Percentiles rank a stretch among this genome's conserved stretches.
These are phyloP conservation scores for Hyperopisus bebe DNA, from an alignment of 2,113 vertebrate genomes.

Conservation along the genomic window DNA sequence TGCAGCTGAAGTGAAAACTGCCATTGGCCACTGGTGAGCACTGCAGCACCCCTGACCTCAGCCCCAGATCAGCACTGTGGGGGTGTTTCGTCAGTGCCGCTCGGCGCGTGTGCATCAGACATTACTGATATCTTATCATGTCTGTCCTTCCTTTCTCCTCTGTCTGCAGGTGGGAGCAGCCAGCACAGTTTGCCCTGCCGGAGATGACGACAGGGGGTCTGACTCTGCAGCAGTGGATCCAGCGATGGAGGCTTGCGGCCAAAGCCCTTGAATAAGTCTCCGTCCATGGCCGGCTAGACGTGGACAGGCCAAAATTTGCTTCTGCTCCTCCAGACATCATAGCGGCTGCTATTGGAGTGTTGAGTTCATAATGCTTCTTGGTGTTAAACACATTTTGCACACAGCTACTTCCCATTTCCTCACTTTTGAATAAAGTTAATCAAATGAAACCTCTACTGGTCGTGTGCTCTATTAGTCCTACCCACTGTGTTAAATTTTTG, in stretches of 20 bases:
- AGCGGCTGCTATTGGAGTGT: neutral
- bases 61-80: neutral
- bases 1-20: conserved; percentile 48
- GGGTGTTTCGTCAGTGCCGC: too few species aligned
- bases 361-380: neutral
- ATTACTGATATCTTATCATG: neutral
- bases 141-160: neutral
- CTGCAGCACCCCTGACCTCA: neutral
- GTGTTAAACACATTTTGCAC: neutral
- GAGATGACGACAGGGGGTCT: conserved; percentile 50
- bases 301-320: neutral
- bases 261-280: conserved; percentile 36
- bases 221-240: conserved; percentile 66
- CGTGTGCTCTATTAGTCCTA: neutral
- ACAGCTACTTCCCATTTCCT: neutral
- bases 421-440: neutral
- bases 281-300: neutral
- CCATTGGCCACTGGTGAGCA: conserved; percentile 65
- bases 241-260: conserved; percentile 61
- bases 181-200: conserved; percentile 59
- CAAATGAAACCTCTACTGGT: neutral
- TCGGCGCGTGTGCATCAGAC: neutral
- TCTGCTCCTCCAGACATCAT: neutral
- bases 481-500: neutral
- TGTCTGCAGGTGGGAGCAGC: conserved; percentile 67